These are phyloP conservation scores for Linyphia triangularis DNA, from an alignment of 2,888 invertebrate species.

Conservation along the genomic window DNA sequence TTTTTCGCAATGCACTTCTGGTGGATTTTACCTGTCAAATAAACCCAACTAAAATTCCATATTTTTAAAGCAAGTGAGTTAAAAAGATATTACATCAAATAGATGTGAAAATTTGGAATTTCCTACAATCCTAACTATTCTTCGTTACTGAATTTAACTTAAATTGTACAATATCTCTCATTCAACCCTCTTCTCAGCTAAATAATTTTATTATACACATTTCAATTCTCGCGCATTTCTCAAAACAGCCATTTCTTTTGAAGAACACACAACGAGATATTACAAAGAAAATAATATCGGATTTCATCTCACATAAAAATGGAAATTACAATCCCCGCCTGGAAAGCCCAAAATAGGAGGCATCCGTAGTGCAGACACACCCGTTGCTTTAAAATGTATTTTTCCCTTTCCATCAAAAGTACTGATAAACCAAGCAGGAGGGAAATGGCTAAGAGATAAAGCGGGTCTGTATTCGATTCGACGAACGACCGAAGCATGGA, in stretches of 20 bases:
- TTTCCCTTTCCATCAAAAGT: conserved; percentile 20
- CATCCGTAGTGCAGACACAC: background rate
- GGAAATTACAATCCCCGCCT: conserved; percentile 23
- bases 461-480: background rate
- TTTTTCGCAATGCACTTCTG: no score
- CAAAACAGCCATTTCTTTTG: background rate
- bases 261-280: background rate
- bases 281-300: background rate
- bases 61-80: no score
- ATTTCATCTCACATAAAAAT: conserved; percentile 21
- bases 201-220: no score
- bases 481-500: background rate
- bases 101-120: no score
- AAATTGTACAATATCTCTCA: no score
- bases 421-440: conserved; percentile 23
- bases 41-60: no score
- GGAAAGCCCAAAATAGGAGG: background rate
- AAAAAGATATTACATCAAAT: no score
- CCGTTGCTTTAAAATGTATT: conserved; percentile 12
- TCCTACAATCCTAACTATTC: no score
- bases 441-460: background rate
- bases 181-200: no score
- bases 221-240: background rate
- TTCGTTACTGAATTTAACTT: no score
- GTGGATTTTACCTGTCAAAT: no score